Conservation (phyloP, 1,140 invertebrate genomes). For the Cydia fagiglandana region DNA sequence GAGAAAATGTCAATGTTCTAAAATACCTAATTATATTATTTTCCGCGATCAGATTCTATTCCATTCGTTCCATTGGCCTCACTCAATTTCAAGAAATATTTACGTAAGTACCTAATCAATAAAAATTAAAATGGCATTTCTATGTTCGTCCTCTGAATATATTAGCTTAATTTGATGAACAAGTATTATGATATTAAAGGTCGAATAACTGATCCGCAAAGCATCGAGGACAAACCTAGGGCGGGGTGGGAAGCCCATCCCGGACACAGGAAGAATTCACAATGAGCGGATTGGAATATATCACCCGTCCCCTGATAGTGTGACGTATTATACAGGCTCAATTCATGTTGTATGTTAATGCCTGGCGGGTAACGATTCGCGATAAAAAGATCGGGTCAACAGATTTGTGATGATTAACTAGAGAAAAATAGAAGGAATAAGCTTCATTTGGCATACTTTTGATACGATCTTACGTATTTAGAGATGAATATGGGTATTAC, state of each 20-base stretch:
- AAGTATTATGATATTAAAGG: not conserved
- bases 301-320: slow-evolving; percentile 19
- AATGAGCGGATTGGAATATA: slow-evolving; percentile 27
- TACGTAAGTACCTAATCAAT: too few species aligned
- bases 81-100: too few species aligned
- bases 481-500: too few species aligned
- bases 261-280: slow-evolving; percentile 12
- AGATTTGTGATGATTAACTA: slow-evolving; percentile 23
- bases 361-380: not conserved
- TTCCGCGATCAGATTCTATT: too few species aligned
- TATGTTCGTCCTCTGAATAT: too few species aligned
- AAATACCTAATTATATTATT: too few species aligned
- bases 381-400: slow-evolving; percentile 6
- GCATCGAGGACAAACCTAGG: slow-evolving; percentile 2
- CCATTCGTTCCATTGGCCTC: too few species aligned
- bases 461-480: too few species aligned
- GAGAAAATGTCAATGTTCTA: too few species aligned
- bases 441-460: too few species aligned
- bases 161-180: not conserved
- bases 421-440: not conserved
- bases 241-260: not conserved
- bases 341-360: slow-evolving; percentile 21
- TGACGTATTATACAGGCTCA: slow-evolving; percentile 1
- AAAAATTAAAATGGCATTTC: too few species aligned
- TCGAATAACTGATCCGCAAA: not conserved